Base-by-base conservation (phyloP, 64 coral and sea anemone genomes). In the Montipora cactus region DNA sequence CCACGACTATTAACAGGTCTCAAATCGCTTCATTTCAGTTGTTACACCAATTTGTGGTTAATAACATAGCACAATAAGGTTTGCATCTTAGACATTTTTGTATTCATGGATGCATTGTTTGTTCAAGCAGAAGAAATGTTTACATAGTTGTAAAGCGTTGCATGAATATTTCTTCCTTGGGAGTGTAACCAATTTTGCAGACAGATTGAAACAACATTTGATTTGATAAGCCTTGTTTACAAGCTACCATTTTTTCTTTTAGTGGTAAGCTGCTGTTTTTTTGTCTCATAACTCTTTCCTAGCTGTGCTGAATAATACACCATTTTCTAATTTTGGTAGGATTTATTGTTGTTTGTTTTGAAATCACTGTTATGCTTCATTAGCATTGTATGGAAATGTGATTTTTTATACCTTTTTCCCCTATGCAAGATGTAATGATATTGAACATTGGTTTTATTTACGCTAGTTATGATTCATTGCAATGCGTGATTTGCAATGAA, bases 21-120 rank as follows among this genome's bases (percentile, higher is more conserved):
- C 16, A 7, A 19, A 2, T 3, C 2, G 3, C 74, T 46, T 76
- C 37, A 13, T 12, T 5, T 49, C 13, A 47, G 47, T 78, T 50
- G 19, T 14, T 5, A 57, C 7, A 57, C 37, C 2, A 37, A 37
- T 37, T 57, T 57, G 53, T 57, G 53, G 53, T 57, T 76, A 78
- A 23, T 86, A 47, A 71, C 28, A 49, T 70, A 14, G 9, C 8
- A 67, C 13, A 45, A 18, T 85, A 44, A 86, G 8, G 46, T 86
- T 15, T 50, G 46, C 51, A 59, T 12, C 67, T 50, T 51, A 44
- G 21, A 66, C 51, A 20, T 6, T 57, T 80, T 64, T 21, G 51
- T 67, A 84, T 67, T 37, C 81, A 84, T 72, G 66, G 47, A 10
- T 10, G 7, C 46, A 49, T 19, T 86, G 64, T 86, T 86, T 72